phyloP scores from a whole-genome alignment of 2,888 invertebrate genomes.

The Augiades crinisus region DNA sequence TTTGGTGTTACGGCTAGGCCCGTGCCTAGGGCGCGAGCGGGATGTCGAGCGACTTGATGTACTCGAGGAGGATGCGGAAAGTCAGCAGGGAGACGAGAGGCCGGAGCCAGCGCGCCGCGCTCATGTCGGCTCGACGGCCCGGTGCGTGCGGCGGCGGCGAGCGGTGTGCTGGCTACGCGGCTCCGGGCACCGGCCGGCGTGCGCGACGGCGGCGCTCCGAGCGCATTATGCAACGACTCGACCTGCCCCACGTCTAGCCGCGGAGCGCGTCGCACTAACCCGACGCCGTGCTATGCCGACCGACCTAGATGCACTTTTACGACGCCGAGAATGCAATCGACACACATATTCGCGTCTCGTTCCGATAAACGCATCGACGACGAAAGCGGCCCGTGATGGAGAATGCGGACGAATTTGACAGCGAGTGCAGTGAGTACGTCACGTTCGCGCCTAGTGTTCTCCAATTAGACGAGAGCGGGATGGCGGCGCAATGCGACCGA shows the following conservation, averaged over 20 bases:
- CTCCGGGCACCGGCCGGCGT: conserved; percentile 42
- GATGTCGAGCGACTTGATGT: conserved; percentile 65
- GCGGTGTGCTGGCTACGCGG: conserved; percentile 38
- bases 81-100: conserved; percentile 62
- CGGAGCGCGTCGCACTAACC: conserved; percentile 67
- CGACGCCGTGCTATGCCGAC: conserved; percentile 64
- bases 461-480: conserved; percentile 64
- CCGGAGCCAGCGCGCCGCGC: conserved; percentile 46
- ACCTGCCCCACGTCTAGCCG: conserved; percentile 77
- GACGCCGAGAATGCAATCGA: conserved; percentile 77
- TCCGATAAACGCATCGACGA: conserved; percentile 81
- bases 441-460: conserved; percentile 67
- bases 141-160: conserved; percentile 30
- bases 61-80: conserved; percentile 66
- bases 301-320: conserved; percentile 81
- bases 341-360: conserved; percentile 81
- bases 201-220: conserved; percentile 54
- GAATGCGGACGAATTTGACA: conserved; percentile 79
- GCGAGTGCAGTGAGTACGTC: conserved; percentile 76
- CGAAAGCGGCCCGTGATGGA: conserved; percentile 79
- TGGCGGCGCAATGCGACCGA: conserved; percentile 61
- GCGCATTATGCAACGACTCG: conserved; percentile 72
- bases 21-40: conserved; percentile 37
- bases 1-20: conserved; percentile 35
- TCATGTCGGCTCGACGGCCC: conserved; percentile 40